A percentile compares a stretch with the other conserved stretches of the same genome.
Conservation (phyloP, 2,797 vertebrate genomes). For the Paguma larvata region DNA sequence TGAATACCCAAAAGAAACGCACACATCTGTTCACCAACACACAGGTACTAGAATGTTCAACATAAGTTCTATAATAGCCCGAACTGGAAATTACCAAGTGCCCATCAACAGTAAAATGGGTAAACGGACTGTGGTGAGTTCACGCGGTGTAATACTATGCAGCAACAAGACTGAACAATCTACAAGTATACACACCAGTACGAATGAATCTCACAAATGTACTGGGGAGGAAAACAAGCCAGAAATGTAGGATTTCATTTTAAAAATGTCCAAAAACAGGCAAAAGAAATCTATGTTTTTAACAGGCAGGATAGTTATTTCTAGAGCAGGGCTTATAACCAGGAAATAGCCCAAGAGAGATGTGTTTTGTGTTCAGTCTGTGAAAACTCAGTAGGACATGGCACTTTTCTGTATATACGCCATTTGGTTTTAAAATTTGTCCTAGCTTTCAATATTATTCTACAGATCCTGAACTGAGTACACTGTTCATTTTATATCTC, state of each 20-base stretch:
- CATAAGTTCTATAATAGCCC: background rate
- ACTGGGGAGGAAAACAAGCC: background rate
- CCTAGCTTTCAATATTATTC: slow-evolving; percentile 9
- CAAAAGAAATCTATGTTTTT: background rate
- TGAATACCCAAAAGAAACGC: background rate
- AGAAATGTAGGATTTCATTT: background rate
- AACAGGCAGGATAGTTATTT: background rate
- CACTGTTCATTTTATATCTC: background rate
- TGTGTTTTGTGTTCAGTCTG: background rate
- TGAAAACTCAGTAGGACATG: background rate
- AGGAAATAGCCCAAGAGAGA: background rate
- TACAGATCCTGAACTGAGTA: background rate
- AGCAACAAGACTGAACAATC: background rate
- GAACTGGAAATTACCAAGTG: background rate
- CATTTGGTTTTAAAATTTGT: background rate
- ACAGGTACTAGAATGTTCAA: background rate
- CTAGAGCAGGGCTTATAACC: background rate
- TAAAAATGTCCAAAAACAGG: background rate
- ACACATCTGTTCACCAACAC: background rate
- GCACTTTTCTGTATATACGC: background rate
- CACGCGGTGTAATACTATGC: no score
- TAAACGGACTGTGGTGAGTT: background rate
- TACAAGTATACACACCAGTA: background rate
- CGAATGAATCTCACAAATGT: background rate
- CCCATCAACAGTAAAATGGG: accelerated